Conservation (phyloP, 92 coral and sea anemone genomes). For the Micromussa lordhowensis region DNA sequence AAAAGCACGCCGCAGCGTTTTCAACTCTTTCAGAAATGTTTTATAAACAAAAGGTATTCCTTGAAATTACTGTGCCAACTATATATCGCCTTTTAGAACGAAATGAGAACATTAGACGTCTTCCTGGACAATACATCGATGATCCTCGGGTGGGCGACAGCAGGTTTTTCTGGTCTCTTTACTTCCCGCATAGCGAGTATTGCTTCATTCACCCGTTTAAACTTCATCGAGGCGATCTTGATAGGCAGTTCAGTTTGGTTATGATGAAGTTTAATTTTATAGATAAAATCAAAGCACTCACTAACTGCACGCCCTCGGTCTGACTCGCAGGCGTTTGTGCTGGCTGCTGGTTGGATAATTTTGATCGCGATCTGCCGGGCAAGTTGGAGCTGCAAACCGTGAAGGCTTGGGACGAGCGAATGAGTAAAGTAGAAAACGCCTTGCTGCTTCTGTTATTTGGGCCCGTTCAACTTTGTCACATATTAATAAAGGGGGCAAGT, state of each 20-base stretch:
- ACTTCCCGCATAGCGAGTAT: conserved; percentile 72
- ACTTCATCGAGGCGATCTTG: conserved; percentile 73
- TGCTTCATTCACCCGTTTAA: conserved; percentile 92
- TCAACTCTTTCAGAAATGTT: conserved; percentile 71
- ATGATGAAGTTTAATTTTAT: conserved; percentile 74
- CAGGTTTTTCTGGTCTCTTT: conserved; percentile 88
- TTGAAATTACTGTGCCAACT: conserved; percentile 87
- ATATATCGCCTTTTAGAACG: conserved; percentile 73
- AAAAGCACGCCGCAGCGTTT: conserved; percentile 72
- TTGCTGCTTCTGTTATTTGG: too few species aligned
- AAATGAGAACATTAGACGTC: conserved; percentile 58
- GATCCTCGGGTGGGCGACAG: conserved; percentile 83
- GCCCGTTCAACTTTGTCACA: too few species aligned
- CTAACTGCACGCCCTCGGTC: conserved; percentile 39
- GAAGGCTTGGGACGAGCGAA: too few species aligned
- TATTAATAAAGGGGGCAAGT: too few species aligned
- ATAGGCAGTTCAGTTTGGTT: conserved; percentile 75
- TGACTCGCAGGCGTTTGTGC: too few species aligned
- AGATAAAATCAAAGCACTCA: conserved; percentile 63
- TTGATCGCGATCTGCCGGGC: too few species aligned
- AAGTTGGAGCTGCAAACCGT: too few species aligned
- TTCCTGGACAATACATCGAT: conserved; percentile 81
- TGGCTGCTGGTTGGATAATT: too few species aligned
- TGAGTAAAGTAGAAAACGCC: too few species aligned
- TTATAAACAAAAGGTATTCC: too few species aligned